Base-by-base conservation (phyloP, 2,797 vertebrate species). In the Momotus momota region DNA sequence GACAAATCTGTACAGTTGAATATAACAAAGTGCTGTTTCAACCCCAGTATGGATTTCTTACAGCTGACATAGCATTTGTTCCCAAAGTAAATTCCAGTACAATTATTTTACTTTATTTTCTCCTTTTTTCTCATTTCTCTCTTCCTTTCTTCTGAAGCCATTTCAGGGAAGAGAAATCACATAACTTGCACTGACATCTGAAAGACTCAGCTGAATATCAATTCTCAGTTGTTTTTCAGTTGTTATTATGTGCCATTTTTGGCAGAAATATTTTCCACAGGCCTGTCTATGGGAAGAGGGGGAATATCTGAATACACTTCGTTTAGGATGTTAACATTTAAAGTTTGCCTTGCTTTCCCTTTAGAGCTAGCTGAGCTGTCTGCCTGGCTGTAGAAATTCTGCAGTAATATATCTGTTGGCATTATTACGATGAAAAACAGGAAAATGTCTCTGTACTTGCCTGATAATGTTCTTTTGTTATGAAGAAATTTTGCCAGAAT, bases 51-150 rank as follows among this genome's bases (percentile, higher is more conserved):
- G 70, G 65, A 60, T 72, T 93, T 94, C 61, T 96, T 94, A 41
- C 86, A 89, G 72, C 84, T 93, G 86, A 94, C 62, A 29, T 46
- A 74, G 84, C 92, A 85, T 89, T 94, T 92, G 65, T 94, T 93
- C 79, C 13, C 71, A 62, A 95, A 94, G 71, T 94, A 54, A 92
- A 25, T 67, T 93, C 46, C 78, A 84, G 83, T 61, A 81, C 61
- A 58, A 7, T 35, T 60, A 15, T 8, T 12, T 27, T 41, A 11
- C 7, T 40, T 75, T 26, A 8, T 3, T 21, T 25, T 12, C 27
- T 5, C 45, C 8, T 70, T 84, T 86, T 79, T 61, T 14, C 1
- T 38, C 8, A 35, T 90, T 86, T 84, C 21, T 61, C 52, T 40
- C 8, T n/a, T 93, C 23, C 54, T 87, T 79, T 65, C 20, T 67